Conservation (phyloP, 2,888 invertebrate genomes). For the Himalopsyche kuldschensis region DNA sequence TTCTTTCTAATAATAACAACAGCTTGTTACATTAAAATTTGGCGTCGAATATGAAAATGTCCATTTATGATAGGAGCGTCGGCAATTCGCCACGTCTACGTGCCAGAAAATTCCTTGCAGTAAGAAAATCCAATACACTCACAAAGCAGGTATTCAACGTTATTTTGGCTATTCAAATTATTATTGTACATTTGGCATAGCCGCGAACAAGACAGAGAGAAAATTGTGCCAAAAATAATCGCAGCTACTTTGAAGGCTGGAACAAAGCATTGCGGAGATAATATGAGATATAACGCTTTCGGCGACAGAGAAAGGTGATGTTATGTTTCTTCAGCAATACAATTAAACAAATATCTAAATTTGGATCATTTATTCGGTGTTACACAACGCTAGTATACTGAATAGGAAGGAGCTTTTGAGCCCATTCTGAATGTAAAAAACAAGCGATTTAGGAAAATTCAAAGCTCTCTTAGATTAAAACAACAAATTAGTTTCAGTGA, state of each 20-base stretch:
- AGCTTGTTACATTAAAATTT: not conserved
- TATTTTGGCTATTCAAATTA: not conserved
- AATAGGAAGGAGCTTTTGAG: no score
- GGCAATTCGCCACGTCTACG: not conserved
- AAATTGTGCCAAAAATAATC: not conserved
- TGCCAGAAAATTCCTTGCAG: not conserved
- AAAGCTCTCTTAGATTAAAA: no score
- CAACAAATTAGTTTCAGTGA: no score
- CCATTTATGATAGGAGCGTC: not conserved
- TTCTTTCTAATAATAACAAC: not conserved
- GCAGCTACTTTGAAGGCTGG: not conserved
- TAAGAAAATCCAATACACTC: not conserved
- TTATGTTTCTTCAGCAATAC: not conserved
- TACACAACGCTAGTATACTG: no score
- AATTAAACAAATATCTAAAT: no score
- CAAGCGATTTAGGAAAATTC: no score
- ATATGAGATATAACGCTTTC: not conserved
- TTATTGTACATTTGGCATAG: not conserved
- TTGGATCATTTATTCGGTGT: no score
- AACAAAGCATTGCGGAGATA: not conserved
- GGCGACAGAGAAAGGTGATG: not conserved
- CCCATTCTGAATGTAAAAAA: no score
- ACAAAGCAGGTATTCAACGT: not conserved
- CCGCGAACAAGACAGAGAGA: not conserved
- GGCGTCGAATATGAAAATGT: not conserved